These are phyloP conservation scores for Oreochromis spilurus DNA, from an alignment of 2,113 vertebrate genomes.

Conservation along the genomic window DNA sequence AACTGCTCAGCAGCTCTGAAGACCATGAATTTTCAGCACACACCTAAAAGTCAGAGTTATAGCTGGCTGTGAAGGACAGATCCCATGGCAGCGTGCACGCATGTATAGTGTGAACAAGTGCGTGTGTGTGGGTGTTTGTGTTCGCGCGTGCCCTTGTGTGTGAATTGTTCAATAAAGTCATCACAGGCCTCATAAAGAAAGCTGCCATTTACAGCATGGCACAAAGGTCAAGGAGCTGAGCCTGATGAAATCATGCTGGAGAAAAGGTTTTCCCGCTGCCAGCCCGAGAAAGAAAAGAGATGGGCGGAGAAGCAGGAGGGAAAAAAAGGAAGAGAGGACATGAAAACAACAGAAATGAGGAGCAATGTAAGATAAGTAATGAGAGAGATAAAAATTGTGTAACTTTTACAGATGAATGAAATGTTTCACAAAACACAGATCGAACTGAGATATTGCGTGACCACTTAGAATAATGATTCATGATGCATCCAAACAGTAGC, in stretches of 20 bases:
- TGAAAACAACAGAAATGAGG: not conserved
- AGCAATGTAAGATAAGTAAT: not conserved
- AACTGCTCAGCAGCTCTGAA: slow-evolving; percentile 4
- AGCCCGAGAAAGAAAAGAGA: not conserved
- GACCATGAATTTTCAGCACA: slow-evolving; percentile 44
- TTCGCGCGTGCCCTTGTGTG: slow-evolving; percentile 27
- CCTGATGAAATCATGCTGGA: slow-evolving; percentile 70
- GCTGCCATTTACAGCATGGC: slow-evolving; percentile 71
- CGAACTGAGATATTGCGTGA: not conserved
- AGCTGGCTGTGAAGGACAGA: slow-evolving; percentile 42
- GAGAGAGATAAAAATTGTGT: not conserved
- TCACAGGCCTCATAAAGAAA: slow-evolving; percentile 71
- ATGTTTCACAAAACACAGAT: not conserved
- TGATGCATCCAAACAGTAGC: slow-evolving; percentile 19
- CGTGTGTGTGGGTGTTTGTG: not conserved
- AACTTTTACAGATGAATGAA: not conserved
- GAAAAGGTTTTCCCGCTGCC: slow-evolving; percentile 8
- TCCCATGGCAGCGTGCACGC: not conserved
- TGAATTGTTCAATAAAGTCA: slow-evolving; percentile 72
- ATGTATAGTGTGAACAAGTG: not conserved
- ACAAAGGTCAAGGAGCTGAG: slow-evolving; percentile 68
- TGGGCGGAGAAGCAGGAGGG: not conserved
- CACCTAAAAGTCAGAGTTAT: slow-evolving; percentile 65
- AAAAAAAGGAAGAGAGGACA: not conserved
- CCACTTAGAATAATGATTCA: slow-evolving; percentile 41